phyloP scores from a whole-genome alignment of 2,888 invertebrate genomes.

The Ochlodes sylvanus region DNA sequence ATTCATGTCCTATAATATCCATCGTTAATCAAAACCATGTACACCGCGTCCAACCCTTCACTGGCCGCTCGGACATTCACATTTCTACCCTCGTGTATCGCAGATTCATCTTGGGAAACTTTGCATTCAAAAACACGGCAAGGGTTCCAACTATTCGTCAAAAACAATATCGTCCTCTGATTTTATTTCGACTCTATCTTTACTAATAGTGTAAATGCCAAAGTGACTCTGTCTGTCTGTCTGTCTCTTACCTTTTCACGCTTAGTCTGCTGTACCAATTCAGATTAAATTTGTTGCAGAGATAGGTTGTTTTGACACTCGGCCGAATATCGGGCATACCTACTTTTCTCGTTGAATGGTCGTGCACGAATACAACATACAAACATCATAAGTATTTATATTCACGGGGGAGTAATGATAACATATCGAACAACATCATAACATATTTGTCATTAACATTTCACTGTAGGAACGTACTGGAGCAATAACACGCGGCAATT shows the following conservation, averaged over 20 bases:
- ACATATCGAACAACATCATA: background rate
- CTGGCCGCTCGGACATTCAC: conserved; percentile 42
- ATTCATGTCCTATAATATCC: background rate
- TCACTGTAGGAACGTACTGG: conserved; percentile 6
- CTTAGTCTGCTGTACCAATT: no score
- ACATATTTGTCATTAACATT: conserved; percentile 11
- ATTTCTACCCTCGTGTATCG: conserved; percentile 25
- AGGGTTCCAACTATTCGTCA: background rate
- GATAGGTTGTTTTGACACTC: no score
- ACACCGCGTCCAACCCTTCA: conserved; percentile 51
- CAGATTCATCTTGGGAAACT: conserved; percentile 27
- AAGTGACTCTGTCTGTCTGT: no score
- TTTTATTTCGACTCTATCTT: background rate
- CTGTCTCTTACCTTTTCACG: no score
- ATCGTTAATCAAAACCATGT: background rate
- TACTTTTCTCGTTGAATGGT: no score
- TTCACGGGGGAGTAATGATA: no score
- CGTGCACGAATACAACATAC: no score
- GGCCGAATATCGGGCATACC: no score
- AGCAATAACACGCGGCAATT: conserved; percentile 13
- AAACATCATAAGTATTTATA: no score
- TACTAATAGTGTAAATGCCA: no score
- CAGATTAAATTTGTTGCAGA: no score
- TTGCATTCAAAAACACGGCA: conserved; percentile 25
- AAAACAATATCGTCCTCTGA: background rate